These are phyloP conservation scores for Papio anubis DNA, from an alignment of 2,113 vertebrate genomes.

Conservation along the genomic window DNA sequence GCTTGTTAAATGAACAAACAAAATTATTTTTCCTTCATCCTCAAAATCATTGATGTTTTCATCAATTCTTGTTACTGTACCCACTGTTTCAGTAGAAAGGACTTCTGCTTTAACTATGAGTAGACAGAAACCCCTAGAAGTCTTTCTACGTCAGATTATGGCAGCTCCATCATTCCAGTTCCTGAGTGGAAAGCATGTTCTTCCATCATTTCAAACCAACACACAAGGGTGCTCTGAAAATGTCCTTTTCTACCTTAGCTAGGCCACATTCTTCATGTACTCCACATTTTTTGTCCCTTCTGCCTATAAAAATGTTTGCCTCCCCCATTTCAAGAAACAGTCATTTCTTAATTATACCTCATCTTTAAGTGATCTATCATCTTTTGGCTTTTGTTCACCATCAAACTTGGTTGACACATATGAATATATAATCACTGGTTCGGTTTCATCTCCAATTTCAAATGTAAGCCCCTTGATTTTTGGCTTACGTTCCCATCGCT, in stretches of 20 bases:
- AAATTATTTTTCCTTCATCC: not conserved
- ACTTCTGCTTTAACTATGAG: not conserved
- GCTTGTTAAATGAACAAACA: not conserved
- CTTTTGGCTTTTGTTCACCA: not conserved
- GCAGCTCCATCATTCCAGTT: not conserved
- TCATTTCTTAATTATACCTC: not conserved
- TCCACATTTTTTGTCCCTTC: not conserved
- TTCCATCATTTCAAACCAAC: constrained; percentile 16
- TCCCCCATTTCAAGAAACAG: not conserved
- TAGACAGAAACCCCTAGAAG: not conserved
- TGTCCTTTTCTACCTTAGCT: not conserved
- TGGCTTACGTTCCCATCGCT: not conserved
- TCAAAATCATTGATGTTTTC: not conserved
- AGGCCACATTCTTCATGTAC: not conserved
- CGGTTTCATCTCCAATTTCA: not conserved
- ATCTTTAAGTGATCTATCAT: not conserved
- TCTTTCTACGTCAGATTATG: not conserved
- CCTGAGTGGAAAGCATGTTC: not conserved
- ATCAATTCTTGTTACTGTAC: constrained; percentile 2
- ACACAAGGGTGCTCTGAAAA: not conserved
- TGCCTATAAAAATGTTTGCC: not conserved
- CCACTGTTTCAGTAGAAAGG: not conserved
- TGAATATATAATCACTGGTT: not conserved
- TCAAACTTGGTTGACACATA: not conserved
- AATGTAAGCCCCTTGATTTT: not conserved